phyloP scores from a whole-genome alignment of 2,888 invertebrate species.

The Apantesis nais region DNA sequence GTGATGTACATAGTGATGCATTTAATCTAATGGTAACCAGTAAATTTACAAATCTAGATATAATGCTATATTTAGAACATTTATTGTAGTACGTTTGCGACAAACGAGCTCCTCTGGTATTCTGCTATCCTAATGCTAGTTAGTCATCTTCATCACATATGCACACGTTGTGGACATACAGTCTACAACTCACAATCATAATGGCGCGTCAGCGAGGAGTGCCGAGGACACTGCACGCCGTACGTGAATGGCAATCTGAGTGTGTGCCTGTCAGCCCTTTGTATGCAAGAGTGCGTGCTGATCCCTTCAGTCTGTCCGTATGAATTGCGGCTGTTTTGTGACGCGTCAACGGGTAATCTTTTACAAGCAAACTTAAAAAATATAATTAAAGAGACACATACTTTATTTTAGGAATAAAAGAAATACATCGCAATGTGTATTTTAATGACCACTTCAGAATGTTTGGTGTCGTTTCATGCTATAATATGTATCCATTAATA shows the following conservation, averaged over 20 bases:
- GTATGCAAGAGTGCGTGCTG: constrained; percentile 20
- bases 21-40: too few species aligned
- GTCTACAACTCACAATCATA: constrained; percentile 20
- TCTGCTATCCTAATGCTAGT: constrained; percentile 14
- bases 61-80: constrained; percentile 12
- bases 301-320: constrained; percentile 16
- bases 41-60: constrained; percentile 35
- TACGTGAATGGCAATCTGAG: constrained; percentile 36
- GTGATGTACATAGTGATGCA: too few species aligned
- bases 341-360: background rate
- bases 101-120: background rate
- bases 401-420: background rate
- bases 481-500: too few species aligned
- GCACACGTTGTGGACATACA: constrained; percentile 22
- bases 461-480: background rate
- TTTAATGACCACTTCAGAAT: background rate
- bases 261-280: constrained; percentile 19
- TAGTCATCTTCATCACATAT: constrained; percentile 14
- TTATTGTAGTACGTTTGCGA: background rate
- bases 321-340: constrained; percentile 11
- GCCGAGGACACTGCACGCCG: constrained; percentile 14
- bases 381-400: background rate
- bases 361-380: background rate
- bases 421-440: background rate
- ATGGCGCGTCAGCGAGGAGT: constrained; percentile 17